Evolutionary conservation across 2,888 invertebrate species (phyloP).

Genomic region (Leptothorax acervorum): DNA sequence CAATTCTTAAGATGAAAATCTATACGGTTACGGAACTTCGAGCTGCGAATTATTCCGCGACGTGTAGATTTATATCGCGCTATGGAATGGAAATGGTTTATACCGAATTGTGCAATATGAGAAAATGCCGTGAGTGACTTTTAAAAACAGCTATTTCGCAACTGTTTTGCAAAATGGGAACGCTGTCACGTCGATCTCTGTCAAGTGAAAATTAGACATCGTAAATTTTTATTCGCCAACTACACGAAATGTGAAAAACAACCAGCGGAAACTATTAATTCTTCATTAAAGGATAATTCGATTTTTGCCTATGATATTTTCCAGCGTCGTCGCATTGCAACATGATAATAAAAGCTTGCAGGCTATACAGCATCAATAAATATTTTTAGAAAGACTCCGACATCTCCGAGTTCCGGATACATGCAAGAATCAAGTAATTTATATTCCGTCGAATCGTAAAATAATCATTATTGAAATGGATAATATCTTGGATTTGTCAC

Average conservation of each 20-base stretch:
- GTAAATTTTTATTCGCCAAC: neutral
- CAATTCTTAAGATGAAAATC: slow-evolving; percentile 35
- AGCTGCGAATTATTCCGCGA: slow-evolving; percentile 8
- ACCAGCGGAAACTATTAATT: neutral
- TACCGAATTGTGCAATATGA: slow-evolving; percentile 28
- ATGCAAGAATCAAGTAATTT: slow-evolving; percentile 33
- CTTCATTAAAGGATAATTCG: neutral
- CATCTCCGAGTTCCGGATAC: neutral
- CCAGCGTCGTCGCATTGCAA: neutral
- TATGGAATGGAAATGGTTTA: slow-evolving; percentile 17
- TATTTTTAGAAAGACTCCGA: slow-evolving; percentile 12
- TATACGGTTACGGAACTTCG: slow-evolving; percentile 3
- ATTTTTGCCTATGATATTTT: neutral
- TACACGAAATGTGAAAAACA: neutral
- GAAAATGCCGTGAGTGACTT: slow-evolving; percentile 17
- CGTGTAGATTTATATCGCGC: slow-evolving; percentile 13
- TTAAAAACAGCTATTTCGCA: neutral
- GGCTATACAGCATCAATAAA: slow-evolving; percentile 12
- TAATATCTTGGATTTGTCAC: slow-evolving; percentile 16
- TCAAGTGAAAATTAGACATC: neutral
- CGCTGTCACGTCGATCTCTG: neutral
- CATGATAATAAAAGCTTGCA: slow-evolving; percentile 13
- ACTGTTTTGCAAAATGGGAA: neutral
- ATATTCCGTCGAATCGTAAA: slow-evolving; percentile 15
- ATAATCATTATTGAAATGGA: slow-evolving; percentile 32